Evolutionary conservation across 2,113 vertebrate genomes (phyloP).

Genomic region (Cacatua alba): DNA sequence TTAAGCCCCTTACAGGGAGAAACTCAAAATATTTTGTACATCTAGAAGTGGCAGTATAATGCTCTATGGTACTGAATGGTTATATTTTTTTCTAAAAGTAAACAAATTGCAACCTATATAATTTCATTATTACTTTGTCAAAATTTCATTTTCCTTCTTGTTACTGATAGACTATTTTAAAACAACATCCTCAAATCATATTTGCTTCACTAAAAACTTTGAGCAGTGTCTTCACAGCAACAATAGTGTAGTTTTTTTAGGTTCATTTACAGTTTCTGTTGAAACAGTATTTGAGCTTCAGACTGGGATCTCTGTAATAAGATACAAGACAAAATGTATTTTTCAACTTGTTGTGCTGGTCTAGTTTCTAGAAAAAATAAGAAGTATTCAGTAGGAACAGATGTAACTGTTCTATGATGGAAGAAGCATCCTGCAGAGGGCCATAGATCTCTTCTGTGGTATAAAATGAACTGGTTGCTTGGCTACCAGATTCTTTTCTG

Average conservation of each 20-base stretch:
- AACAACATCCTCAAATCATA: not conserved
- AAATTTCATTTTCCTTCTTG: not conserved
- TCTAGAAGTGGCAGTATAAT: not conserved
- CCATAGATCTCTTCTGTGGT: not conserved
- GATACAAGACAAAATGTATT: not conserved
- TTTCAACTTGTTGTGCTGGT: not conserved
- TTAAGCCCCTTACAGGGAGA: not conserved
- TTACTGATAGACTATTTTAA: not conserved
- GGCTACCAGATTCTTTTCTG: not conserved
- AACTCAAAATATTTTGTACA: not conserved
- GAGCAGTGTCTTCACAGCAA: not conserved
- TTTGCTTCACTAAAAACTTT: not conserved
- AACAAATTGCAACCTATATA: not conserved
- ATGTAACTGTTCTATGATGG: not conserved
- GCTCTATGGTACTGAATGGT: not conserved
- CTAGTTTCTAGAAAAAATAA: not conserved
- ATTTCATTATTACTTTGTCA: not conserved
- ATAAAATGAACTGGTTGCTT: not conserved
- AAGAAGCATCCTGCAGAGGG: not conserved
- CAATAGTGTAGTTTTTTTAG: fast-evolving
- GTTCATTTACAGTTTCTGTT: not conserved
- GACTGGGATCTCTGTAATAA: not conserved
- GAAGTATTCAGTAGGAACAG: not conserved
- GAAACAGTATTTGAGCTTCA: not conserved
- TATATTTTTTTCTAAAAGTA: not conserved